Base-by-base conservation (phyloP, 1,140 invertebrate genomes). In the Lepidurus arcticus region DNA sequence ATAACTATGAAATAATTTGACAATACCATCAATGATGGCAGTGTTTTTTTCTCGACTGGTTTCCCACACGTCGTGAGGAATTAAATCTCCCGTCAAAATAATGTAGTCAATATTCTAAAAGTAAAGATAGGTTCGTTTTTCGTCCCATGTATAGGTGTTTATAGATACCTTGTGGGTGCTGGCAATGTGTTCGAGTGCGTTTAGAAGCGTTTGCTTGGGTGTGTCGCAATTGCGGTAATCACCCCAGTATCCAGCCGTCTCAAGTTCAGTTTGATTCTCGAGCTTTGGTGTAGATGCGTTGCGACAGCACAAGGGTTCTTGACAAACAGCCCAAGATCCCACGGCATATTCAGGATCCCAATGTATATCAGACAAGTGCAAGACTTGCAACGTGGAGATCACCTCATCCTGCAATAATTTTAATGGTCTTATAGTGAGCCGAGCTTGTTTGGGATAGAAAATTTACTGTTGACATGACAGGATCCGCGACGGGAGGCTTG, bases 31-130 rank as follows among this genome's bases (percentile, higher is more conserved):
- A 21, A 94, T 87, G 78, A 89, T 87, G 4, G 87, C 83, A 0
- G 87, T 84, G 79, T 95, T 94, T 78, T 89, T 85, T 74, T 89
- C 85, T 65, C 87, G 85, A 0, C 90, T 89, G 24, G 93, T 94
- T 82, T 91, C 90, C 92, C 92, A 96, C 24, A 94, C 87, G 82
- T 91, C 90, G 83, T 97, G 94, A 79, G 93, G 90, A 74, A 94
- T 90, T 4, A 93, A 87, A 82, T 96, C 94, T 7, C 94, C 94
- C 26, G 94, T 94, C 85, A 93, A 94, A 81, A 94, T 92, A 78
- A 96, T 87, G 26, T 89, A 88, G 78, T 93, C 91, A 76, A 92
- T 87, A 84, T 91, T 85, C 85, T 90, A 43, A 8, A 34, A 34
- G 34, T 4, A 34, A 77, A 44, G 21, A 34, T 34, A 4, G 2